Evolutionary conservation across 2,113 vertebrate species (phyloP).

Genomic region (Dascyllus trimaculatus): DNA sequence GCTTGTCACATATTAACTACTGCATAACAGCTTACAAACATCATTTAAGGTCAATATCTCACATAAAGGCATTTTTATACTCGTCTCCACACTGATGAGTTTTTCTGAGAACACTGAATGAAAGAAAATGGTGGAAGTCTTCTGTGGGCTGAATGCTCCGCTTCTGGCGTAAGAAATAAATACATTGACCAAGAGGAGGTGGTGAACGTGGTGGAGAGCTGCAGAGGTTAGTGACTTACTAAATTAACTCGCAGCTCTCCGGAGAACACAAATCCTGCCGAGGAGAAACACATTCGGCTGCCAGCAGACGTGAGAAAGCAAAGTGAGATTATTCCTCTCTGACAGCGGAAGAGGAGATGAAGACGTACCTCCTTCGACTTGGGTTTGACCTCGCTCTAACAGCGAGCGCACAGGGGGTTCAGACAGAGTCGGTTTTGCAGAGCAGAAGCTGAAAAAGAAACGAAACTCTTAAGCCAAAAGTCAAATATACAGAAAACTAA

Average conservation of each 20-base stretch:
- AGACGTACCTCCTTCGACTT: conserved; percentile 83
- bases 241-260: conserved; percentile 80
- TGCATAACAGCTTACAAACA: too few relatives aligned
- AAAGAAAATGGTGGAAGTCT: too few relatives aligned
- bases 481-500: background rate
- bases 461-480: background rate
- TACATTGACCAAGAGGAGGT: background rate
- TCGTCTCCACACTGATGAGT: conserved; percentile 69
- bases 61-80: conserved; percentile 78
- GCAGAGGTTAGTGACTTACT: conserved; percentile 62
- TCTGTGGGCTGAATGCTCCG: too few relatives aligned
- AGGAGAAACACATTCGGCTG: conserved; percentile 42
- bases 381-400: conserved; percentile 85
- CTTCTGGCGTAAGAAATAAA: background rate
- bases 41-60: conserved; percentile 55
- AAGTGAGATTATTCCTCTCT: conserved; percentile 17
- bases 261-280: conserved; percentile 79
- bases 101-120: conserved; percentile 68
- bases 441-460: conserved; percentile 79
- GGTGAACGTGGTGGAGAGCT: background rate
- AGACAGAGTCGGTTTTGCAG: conserved; percentile 82
- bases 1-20: too few relatives aligned
- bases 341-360: conserved; percentile 17
- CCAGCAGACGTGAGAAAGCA: conserved; percentile 7
- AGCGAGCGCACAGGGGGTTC: conserved; percentile 84